Conservation (phyloP, 1,140 invertebrate genomes). For the Bombus pyrosoma region DNA sequence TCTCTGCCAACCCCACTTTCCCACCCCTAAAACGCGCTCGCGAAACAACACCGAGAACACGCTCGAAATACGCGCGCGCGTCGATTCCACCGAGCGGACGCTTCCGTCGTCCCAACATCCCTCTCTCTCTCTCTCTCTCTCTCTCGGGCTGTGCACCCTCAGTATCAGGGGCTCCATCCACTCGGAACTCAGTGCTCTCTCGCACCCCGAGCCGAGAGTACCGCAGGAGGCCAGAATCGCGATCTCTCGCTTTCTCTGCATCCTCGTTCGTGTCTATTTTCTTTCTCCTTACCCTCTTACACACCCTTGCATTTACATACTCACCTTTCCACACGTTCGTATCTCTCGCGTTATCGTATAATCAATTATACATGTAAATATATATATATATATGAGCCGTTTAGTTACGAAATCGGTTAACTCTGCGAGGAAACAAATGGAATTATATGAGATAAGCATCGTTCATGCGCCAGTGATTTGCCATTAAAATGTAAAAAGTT, state of each 20-base stretch:
- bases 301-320: background rate
- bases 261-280: background rate
- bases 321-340: no score
- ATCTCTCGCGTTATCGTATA: no score
- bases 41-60: slow-evolving; percentile 55
- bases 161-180: slow-evolving; percentile 36
- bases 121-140: background rate
- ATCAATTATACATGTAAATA: no score
- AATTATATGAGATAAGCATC: no score
- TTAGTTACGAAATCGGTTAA: no score
- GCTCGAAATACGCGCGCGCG: slow-evolving; percentile 53
- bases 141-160: background rate
- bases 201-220: slow-evolving; percentile 42
- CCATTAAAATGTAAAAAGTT: no score
- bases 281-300: no score
- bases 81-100: slow-evolving; percentile 10
- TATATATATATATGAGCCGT: no score
- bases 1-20: slow-evolving; percentile 13
- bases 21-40: background rate
- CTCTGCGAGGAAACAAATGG: no score
- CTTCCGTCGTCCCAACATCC: background rate
- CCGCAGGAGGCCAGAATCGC: background rate
- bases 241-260: background rate
- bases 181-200: slow-evolving; percentile 50
- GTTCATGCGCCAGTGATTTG: no score